phyloP scores from a whole-genome alignment of 2,797 vertebrate genomes.

The Pterois miles region DNA sequence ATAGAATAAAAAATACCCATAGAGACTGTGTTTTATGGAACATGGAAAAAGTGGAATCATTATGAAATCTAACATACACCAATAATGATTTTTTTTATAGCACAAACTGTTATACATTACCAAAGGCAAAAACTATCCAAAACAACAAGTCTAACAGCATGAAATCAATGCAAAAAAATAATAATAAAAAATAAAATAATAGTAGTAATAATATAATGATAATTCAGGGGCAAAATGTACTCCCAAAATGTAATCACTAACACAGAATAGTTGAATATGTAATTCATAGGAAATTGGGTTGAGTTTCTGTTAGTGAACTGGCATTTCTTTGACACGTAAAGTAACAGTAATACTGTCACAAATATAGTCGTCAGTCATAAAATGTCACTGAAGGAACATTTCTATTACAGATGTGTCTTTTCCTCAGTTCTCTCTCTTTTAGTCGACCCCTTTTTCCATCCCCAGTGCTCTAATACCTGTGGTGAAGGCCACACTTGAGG shows the following conservation, averaged over 20 bases:
- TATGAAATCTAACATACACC: neutral
- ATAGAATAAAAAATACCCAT: neutral
- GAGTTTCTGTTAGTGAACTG: neutral
- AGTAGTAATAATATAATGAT: neutral
- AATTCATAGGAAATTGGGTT: neutral
- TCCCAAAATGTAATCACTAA: neutral
- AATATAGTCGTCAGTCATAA: neutral
- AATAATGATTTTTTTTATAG: neutral
- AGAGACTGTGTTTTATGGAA: neutral
- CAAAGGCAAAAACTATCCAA: too few species aligned
- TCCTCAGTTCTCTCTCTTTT: neutral
- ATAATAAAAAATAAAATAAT: too few species aligned
- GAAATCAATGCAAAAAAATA: too few species aligned
- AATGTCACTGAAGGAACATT: neutral
- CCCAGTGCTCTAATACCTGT: neutral
- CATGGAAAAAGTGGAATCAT: neutral
- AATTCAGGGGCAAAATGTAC: neutral
- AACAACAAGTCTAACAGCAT: too few species aligned
- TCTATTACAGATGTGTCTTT: neutral
- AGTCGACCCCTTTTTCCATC: neutral
- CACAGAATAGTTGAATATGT: neutral
- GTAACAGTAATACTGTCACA: neutral
- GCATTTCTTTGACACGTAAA: neutral
- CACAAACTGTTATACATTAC: neutral
- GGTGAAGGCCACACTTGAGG: slow-evolving; percentile 9